phyloP scores from a whole-genome alignment of 2,113 vertebrate species.

The Cyphomyrus discorhynchus region DNA sequence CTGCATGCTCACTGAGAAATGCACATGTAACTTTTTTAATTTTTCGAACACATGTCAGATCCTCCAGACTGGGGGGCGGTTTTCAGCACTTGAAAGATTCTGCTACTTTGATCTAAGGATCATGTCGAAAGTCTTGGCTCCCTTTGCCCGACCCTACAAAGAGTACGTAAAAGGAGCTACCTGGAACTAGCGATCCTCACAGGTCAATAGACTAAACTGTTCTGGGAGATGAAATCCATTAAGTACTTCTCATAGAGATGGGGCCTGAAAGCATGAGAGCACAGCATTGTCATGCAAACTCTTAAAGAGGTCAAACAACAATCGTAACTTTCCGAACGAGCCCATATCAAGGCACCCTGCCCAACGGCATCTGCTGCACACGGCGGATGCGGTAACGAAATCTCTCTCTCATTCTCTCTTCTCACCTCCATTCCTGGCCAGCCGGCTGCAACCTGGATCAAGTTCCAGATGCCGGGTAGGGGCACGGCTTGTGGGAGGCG shows the following conservation, averaged over 20 bases:
- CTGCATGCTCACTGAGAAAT: neutral
- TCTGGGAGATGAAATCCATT: neutral
- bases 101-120: neutral
- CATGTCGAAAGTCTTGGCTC: neutral
- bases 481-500: neutral
- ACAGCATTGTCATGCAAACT: neutral
- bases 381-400: neutral
- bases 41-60: neutral
- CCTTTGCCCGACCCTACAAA: neutral
- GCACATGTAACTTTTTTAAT: neutral
- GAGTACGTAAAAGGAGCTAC: neutral
- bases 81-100: neutral
- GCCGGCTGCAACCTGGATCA: slow-evolving; percentile 7
- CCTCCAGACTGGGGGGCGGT: neutral
- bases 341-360: neutral
- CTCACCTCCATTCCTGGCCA: neutral
- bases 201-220: slow-evolving; percentile 2
- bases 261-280: neutral
- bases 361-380: neutral
- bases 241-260: neutral
- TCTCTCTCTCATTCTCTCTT: neutral
- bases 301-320: neutral
- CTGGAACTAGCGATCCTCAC: neutral
- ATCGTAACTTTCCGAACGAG: neutral
- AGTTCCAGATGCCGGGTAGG: neutral